Conservation (phyloP, 64 coral and sea anemone species). For the Trachythela sp. region DNA sequence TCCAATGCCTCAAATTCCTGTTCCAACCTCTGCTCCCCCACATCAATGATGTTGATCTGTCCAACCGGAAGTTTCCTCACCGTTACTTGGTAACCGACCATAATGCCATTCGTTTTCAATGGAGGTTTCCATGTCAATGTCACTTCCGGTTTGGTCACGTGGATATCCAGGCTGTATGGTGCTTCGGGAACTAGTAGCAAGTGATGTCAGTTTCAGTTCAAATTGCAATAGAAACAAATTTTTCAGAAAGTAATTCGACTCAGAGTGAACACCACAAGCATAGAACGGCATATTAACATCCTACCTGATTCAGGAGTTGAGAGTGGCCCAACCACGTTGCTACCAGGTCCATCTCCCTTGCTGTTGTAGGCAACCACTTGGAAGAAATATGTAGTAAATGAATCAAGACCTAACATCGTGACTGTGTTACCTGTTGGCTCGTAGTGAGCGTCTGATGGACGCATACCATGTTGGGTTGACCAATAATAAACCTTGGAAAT, state of each 20-base stretch:
- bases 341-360: slow-evolving; percentile 68
- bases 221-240: neutral
- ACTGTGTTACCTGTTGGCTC: slow-evolving; percentile 36
- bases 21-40: neutral
- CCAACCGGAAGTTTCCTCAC: slow-evolving; percentile 1
- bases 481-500: slow-evolving; percentile 72
- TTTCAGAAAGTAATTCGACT: neutral
- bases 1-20: slow-evolving; percentile 15
- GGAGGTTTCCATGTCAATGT: slow-evolving; percentile 61
- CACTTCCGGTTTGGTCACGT: slow-evolving; percentile 52
- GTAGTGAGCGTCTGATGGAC: slow-evolving; percentile 38
- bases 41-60: neutral
- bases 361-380: slow-evolving; percentile 94
- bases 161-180: slow-evolving; percentile 44
- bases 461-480: slow-evolving; percentile 29
- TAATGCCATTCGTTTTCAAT: slow-evolving; percentile 51
- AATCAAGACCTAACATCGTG: slow-evolving; percentile 46
- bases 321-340: slow-evolving; percentile 66
- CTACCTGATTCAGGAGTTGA: slow-evolving; percentile 83
- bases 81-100: slow-evolving; percentile 58
- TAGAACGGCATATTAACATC: neutral
- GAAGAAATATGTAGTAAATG: slow-evolving; percentile 70
- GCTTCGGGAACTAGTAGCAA: slow-evolving; percentile 60
- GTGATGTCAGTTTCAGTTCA: neutral
- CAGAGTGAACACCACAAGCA: neutral